Conservation (phyloP, 2,888 invertebrate genomes). For the Sminthurinus aureus region DNA sequence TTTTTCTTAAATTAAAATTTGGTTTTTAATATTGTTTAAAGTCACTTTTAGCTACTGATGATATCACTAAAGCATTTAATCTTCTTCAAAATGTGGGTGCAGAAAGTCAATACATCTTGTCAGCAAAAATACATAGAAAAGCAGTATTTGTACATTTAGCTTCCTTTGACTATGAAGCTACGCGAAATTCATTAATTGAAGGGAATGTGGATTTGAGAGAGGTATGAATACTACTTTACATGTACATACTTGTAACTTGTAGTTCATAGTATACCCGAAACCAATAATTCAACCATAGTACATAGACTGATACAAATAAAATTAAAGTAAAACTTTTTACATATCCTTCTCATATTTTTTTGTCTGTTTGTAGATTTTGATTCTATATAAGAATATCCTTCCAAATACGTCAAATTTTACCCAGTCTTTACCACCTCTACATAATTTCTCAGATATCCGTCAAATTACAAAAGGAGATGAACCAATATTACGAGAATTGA, state of each 20-base stretch:
- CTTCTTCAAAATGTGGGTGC: conserved; percentile 62
- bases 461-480: conserved; percentile 56
- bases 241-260: too few relatives aligned
- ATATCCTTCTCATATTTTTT: neutral
- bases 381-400: conserved; percentile 64
- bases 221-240: conserved; percentile 33
- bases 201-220: conserved; percentile 64
- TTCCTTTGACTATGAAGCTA: conserved; percentile 64
- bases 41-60: conserved; percentile 60
- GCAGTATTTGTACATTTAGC: conserved; percentile 66
- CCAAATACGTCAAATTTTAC: conserved; percentile 63
- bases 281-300: too few relatives aligned
- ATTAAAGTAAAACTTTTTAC: too few relatives aligned
- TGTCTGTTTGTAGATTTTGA: conserved; percentile 63
- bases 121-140: conserved; percentile 63
- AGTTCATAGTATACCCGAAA: too few relatives aligned
- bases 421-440: conserved; percentile 64
- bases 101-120: conserved; percentile 47
- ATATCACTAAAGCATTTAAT: conserved; percentile 66
- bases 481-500: neutral
- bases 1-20: neutral
- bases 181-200: conserved; percentile 63
- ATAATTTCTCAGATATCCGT: conserved; percentile 65
- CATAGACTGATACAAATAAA: too few relatives aligned
- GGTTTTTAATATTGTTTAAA: conserved; percentile 28